Percentiles rank a stretch among this genome's conserved stretches.
Conservation (phyloP, 2,113 vertebrate species). For the Ptychochromis oligacanthus region DNA sequence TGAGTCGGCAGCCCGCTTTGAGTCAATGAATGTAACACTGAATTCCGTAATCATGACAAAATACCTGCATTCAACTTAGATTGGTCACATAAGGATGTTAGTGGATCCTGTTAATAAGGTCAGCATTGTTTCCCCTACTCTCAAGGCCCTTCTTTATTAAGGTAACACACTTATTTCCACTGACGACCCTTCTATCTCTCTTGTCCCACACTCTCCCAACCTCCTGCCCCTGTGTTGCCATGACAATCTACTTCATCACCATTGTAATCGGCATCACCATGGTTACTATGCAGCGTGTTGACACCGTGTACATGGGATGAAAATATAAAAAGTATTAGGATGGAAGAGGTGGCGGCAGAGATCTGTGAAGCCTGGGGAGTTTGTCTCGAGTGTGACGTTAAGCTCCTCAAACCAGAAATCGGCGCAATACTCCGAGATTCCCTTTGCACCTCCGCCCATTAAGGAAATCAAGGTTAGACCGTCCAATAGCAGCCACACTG, state of each 20-base stretch:
- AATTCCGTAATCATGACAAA: neutral
- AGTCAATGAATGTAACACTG: neutral
- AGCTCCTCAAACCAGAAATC: neutral
- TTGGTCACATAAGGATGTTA: neutral
- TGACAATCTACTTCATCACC: slow-evolving; percentile 76
- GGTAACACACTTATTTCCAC: neutral
- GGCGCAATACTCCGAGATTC: neutral
- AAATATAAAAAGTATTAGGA: neutral
- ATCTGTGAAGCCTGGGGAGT: slow-evolving; percentile 15
- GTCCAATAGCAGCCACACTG: slow-evolving; percentile 34
- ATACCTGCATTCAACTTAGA: neutral
- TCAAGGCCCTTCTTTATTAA: neutral
- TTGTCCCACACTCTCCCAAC: slow-evolving; percentile 18
- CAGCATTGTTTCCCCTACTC: neutral
- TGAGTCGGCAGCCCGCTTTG: neutral
- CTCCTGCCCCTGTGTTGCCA: slow-evolving; percentile 70
- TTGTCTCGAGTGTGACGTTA: neutral
- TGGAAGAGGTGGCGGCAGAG: slow-evolving; percentile 9
- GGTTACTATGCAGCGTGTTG: slow-evolving; percentile 39
- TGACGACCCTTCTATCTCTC: neutral
- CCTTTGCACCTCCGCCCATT: neutral
- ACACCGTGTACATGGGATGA: slow-evolving; percentile 19
- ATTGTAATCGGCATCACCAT: slow-evolving; percentile 36
- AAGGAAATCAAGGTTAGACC: slow-evolving; percentile 15
- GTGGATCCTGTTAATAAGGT: neutral